Evolutionary conservation across 2,888 invertebrate species (phyloP), one percentile per base, ranked within the genome.

Genomic region (Orthosia gothica): DNA sequence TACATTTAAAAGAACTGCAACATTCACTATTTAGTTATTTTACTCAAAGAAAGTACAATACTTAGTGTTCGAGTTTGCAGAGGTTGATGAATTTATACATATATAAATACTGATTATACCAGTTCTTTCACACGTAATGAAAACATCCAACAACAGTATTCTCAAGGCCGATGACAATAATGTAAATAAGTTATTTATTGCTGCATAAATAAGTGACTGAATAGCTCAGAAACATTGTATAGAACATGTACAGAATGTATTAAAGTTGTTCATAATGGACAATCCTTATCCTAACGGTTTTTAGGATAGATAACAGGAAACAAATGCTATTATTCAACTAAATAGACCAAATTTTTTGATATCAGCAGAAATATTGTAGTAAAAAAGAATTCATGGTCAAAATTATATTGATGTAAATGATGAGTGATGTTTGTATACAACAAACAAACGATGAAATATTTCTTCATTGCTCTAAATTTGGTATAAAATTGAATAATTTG

Each of bases 61-160:
- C 15, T 20, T 45, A 52, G 11, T 26, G 13, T 18, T 57, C 12
- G 45, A 40, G 23, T 54, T 40, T 63, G 18, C 50, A 18, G 7
- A 40, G 50, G 55, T 47, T 79, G 57, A 62, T 61, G 47, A 55
- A 62, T 79, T 65, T 50, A 72, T 52, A 57, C n/a, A 66, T 66
- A 72, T 20, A 70, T 64, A 77, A 62, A 32, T 45, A 76, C 64
- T 78, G 54, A 78, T 78, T 55, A 61, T 78, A 71, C 64, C 54
- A 59, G 64, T 64, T 78, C 64, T 71, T 78, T 78, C 16, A 50
- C 20, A 71, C 26, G n/a, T 78, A 55, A 59, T 59, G 58, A 45
- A 71, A 78, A 78, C 49, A 78, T 71, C n/a, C 50, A 65, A 79
- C 79, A 78, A 65, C 32, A 70, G 20, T 81, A 32, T 57, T 62